Evolutionary conservation across 2,113 vertebrate species (phyloP).

Genomic region (Microcebus ravelobensis): DNA sequence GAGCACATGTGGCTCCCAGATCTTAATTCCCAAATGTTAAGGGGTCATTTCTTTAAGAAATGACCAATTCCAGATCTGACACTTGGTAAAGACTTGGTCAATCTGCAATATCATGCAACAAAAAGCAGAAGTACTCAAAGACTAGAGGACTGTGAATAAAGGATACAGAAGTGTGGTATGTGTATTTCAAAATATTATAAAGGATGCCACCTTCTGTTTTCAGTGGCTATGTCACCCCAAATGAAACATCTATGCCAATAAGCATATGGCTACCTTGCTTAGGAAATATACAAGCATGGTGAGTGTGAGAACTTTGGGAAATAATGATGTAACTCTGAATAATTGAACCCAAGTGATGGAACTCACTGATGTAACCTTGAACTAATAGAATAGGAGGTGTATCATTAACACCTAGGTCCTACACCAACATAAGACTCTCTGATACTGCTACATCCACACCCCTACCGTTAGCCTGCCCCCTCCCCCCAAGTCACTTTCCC

Average conservation of each 20-base stretch:
- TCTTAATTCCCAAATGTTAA: background rate
- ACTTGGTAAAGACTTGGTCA: background rate
- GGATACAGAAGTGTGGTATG: rapidly evolving
- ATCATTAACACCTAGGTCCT: background rate
- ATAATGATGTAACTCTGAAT: background rate
- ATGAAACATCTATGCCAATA: background rate
- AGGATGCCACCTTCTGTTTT: background rate
- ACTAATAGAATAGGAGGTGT: background rate
- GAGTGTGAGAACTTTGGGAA: background rate
- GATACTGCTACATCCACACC: too few relatives aligned
- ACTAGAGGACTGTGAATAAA: background rate
- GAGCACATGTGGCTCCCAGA: background rate
- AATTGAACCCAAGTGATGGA: constrained; percentile 7
- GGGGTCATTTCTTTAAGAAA: background rate
- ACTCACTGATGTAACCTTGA: background rate
- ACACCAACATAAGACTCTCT: background rate
- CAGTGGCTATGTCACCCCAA: background rate
- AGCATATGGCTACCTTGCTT: background rate
- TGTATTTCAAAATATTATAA: background rate
- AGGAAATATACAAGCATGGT: background rate
- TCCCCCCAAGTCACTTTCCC: too few relatives aligned
- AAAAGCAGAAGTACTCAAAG: background rate
- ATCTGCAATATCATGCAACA: background rate
- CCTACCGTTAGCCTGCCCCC: background rate
- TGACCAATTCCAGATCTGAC: background rate